A percentile compares a stretch with the other conserved stretches of the same genome.
Conservation (phyloP, 1,140 invertebrate genomes). For the Brachionus rotundiformis region DNA sequence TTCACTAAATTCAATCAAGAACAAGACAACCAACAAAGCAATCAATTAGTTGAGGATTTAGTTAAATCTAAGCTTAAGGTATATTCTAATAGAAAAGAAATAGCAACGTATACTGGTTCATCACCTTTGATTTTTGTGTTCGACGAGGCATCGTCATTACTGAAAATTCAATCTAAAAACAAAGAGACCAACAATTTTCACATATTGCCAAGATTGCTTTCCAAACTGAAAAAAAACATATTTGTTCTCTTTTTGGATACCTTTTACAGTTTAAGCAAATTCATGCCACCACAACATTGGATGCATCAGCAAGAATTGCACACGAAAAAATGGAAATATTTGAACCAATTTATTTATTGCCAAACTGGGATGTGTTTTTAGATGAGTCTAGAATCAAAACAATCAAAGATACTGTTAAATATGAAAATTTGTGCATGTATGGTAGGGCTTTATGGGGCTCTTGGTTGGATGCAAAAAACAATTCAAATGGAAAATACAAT, state of each 20-base stretch:
- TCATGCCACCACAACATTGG: background rate
- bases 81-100: background rate
- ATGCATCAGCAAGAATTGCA: background rate
- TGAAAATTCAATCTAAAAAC: background rate
- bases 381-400: background rate
- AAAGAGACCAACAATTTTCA: background rate
- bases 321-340: background rate
- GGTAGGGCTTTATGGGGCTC: background rate
- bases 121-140: background rate
- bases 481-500: slow-evolving; percentile 2
- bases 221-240: background rate
- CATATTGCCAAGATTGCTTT: background rate
- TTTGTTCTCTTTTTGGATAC: slow-evolving; percentile 7
- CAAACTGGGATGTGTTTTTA: slow-evolving; percentile 10
- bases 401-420: background rate
- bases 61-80: background rate
- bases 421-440: background rate
- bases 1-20: background rate
- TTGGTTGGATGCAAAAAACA: background rate
- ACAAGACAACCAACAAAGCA: background rate
- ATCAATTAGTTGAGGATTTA: background rate
- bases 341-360: slow-evolving; percentile 20
- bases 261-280: background rate
- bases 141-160: background rate
- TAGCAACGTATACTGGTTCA: background rate